Conservation (phyloP, 2,113 vertebrate species). For the Ammodytes dubius region DNA sequence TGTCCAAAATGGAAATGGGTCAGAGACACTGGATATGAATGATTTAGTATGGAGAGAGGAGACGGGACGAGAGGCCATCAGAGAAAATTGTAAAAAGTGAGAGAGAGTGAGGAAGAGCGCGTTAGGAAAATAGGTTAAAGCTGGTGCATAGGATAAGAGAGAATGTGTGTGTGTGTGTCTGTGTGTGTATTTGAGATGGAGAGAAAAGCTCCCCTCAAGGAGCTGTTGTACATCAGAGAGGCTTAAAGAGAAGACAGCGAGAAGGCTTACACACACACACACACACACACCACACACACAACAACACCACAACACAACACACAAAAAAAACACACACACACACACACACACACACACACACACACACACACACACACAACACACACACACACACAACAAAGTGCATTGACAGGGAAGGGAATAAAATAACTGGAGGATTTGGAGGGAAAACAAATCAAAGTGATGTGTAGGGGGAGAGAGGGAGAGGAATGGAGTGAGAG, state of each 20-base stretch:
- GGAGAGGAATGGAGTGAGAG: conserved; percentile 35
- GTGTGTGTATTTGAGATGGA: conserved; percentile 46
- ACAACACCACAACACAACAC: not conserved
- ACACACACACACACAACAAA: no score
- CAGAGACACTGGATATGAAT: conserved; percentile 72
- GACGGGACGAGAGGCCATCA: conserved; percentile 64
- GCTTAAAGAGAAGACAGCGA: conserved; percentile 73
- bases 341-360: conserved; percentile 34
- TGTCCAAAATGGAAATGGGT: conserved; percentile 70
- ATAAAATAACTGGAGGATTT: conserved; percentile 82
- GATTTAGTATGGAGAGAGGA: conserved; percentile 66
- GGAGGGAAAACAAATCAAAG: conserved; percentile 81
- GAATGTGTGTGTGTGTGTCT: conserved; percentile 27
- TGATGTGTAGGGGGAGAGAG: conserved; percentile 65
- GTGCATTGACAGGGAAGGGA: conserved; percentile 77
- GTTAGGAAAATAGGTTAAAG: conserved; percentile 75
- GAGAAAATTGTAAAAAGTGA: conserved; percentile 52
- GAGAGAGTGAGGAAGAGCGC: conserved; percentile 23
- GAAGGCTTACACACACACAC: conserved; percentile 53
- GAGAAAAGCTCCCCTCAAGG: conserved; percentile 78
- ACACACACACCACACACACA: conserved; percentile 37
- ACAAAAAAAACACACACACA: conserved; percentile 40
- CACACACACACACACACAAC: not conserved
- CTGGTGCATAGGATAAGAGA: conserved; percentile 60
- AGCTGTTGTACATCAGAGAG: conserved; percentile 80